These are phyloP conservation scores for Megaceryle alcyon DNA, from an alignment of 2,797 vertebrate genomes.

Conservation along the genomic window DNA sequence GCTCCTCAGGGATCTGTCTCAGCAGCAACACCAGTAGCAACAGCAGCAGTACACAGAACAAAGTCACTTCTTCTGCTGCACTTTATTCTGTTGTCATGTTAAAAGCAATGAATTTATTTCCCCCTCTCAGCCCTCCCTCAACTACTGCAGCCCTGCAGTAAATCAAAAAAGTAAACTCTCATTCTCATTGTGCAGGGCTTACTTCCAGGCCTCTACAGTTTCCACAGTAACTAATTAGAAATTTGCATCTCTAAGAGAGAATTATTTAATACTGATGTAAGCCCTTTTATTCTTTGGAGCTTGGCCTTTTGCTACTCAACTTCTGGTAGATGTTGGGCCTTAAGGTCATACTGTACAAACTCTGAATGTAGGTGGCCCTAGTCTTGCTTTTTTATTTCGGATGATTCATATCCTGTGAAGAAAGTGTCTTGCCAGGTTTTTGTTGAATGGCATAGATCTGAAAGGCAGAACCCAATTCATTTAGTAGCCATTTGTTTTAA, in stretches of 20 bases:
- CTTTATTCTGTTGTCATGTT: slow-evolving; percentile 81
- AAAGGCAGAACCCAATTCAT: slow-evolving; percentile 81
- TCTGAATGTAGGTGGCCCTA: slow-evolving; percentile 85
- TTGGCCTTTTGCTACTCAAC: slow-evolving; percentile 84
- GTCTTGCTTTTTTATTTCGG: slow-evolving; percentile 75
- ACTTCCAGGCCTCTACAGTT: slow-evolving; percentile 83
- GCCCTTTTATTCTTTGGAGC: slow-evolving; percentile 80
- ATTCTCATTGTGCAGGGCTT: slow-evolving; percentile 82
- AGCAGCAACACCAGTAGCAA: slow-evolving; percentile 37
- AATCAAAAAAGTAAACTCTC: slow-evolving; percentile 87
- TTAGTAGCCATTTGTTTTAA: slow-evolving; percentile 83
- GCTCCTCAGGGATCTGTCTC: slow-evolving; percentile 58
- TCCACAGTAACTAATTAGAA: slow-evolving; percentile 87
- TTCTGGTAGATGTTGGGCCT: slow-evolving; percentile 83
- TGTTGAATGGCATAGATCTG: slow-evolving; percentile 78
- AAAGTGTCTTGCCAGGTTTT: slow-evolving; percentile 82
- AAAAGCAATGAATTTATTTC: slow-evolving; percentile 84
- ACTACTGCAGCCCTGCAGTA: slow-evolving; percentile 75
- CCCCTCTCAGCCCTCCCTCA: slow-evolving; percentile 71
- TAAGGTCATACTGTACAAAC: slow-evolving; percentile 86
- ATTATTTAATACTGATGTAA: slow-evolving; percentile 87
- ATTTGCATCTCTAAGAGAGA: slow-evolving; percentile 84
- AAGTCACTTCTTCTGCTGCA: slow-evolving; percentile 75
- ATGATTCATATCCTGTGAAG: slow-evolving; percentile 85
- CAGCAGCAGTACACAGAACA: slow-evolving; percentile 64